Evolutionary conservation across 1,140 invertebrate genomes (phyloP).

Genomic region (Lepeophtheirus salmonis): DNA sequence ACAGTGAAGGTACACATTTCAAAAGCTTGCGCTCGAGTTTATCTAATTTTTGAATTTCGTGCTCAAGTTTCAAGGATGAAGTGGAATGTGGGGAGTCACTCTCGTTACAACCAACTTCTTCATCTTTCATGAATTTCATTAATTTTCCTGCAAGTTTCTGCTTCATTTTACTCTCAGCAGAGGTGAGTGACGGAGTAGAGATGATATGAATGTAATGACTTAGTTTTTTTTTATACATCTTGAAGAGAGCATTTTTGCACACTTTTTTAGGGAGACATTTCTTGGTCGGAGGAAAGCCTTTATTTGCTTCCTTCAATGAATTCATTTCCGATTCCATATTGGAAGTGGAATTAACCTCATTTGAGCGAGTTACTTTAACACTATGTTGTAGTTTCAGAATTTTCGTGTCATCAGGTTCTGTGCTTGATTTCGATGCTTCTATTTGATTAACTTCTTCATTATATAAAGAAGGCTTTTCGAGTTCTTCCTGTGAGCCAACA

Average conservation of each 20-base stretch:
- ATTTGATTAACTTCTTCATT: no score
- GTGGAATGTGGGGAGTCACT: background rate
- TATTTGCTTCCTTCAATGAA: background rate
- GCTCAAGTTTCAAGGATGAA: background rate
- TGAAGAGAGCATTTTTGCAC: background rate
- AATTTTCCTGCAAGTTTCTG: background rate
- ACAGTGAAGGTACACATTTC: background rate
- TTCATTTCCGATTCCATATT: background rate
- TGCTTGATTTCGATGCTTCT: no score
- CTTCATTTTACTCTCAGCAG: background rate
- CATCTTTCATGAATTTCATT: background rate
- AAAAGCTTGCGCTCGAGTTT: background rate
- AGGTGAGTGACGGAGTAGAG: background rate
- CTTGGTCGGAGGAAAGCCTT: background rate
- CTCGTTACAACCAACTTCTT: no score
- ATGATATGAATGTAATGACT: background rate
- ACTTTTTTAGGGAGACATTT: background rate
- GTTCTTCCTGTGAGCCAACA: no score
- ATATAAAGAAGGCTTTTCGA: no score
- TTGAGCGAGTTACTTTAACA: no score
- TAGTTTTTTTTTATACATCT: background rate
- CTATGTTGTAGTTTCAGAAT: no score
- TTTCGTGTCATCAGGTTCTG: no score
- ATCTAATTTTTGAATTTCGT: background rate
- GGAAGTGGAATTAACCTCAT: background rate